Conservation (phyloP, 2,797 vertebrate genomes). For the Tiaroga cobitis region DNA sequence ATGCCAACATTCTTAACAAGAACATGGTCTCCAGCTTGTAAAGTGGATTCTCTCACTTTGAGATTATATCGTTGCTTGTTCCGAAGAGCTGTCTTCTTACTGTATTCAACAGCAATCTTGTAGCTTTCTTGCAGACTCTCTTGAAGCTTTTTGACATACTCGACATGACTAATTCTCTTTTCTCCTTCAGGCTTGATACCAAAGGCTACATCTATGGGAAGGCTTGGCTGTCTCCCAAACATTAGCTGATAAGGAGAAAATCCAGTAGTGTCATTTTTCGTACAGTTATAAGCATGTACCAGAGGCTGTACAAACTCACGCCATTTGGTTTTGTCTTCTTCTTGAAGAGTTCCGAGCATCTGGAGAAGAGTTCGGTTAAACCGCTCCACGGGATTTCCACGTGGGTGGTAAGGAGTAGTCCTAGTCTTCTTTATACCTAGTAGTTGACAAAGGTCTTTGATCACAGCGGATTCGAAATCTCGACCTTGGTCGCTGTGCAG, state of each 20-base stretch:
- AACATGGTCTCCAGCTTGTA: constrained; percentile 8
- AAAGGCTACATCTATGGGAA: constrained; percentile 10
- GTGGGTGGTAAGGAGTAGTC: neutral
- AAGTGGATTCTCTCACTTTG: constrained; percentile 17
- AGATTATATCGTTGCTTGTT: neutral
- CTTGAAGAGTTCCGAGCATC: neutral
- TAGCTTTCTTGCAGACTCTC: neutral
- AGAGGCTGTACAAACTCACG: neutral
- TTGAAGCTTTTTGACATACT: neutral
- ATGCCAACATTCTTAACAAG: neutral
- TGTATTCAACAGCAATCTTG: neutral
- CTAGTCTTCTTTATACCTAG: neutral
- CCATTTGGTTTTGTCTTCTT: neutral
- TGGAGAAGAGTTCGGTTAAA: neutral
- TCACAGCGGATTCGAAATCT: neutral
- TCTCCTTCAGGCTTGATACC: neutral
- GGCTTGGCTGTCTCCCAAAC: constrained; percentile 8
- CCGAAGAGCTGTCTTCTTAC: neutral
- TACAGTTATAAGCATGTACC: constrained; percentile 5
- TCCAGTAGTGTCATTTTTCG: neutral
- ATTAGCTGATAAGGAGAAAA: constrained; percentile 5
- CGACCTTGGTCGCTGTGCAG: neutral
- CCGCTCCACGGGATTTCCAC: neutral
- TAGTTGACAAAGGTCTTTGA: neutral
- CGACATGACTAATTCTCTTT: neutral